These are phyloP conservation scores for Ceyx melanurus DNA, from an alignment of 2,113 vertebrate genomes.

Conservation along the genomic window DNA sequence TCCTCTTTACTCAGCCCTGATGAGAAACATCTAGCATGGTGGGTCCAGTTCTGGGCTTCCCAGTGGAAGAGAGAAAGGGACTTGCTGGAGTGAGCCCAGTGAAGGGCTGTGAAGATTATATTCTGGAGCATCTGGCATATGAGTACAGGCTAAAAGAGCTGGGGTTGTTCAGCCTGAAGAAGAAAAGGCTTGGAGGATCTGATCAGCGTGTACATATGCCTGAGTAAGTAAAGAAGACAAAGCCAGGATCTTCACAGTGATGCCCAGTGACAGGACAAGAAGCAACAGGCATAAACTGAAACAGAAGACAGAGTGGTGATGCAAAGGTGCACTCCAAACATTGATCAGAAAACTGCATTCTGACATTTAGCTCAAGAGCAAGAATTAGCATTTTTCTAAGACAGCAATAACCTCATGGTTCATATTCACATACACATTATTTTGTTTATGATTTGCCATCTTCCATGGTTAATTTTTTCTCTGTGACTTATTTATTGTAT, in stretches of 20 bases:
- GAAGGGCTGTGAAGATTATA: not conserved
- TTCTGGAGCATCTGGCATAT: not conserved
- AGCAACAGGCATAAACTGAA: not conserved
- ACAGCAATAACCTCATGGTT: not conserved
- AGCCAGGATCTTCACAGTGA: not conserved
- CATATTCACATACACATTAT: not conserved
- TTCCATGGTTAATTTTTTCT: not conserved
- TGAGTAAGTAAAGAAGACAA: not conserved
- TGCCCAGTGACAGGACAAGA: not conserved
- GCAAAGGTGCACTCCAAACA: not conserved
- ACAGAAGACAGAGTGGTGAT: not conserved
- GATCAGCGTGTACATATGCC: not conserved
- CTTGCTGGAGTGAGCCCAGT: not conserved
- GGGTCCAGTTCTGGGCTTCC: not conserved
- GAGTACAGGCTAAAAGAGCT: not conserved
- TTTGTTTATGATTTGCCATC: not conserved
- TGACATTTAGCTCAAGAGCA: not conserved
- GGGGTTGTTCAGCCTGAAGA: not conserved
- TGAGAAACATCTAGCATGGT: not conserved
- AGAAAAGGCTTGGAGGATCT: not conserved
- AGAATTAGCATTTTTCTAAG: not conserved
- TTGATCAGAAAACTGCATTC: not conserved
- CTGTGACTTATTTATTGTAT: not conserved
- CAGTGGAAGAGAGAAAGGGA: not conserved
- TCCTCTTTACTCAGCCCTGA: not conserved